Conservation (phyloP, 2,113 vertebrate species). For the Chaenocephalus aceratus region DNA sequence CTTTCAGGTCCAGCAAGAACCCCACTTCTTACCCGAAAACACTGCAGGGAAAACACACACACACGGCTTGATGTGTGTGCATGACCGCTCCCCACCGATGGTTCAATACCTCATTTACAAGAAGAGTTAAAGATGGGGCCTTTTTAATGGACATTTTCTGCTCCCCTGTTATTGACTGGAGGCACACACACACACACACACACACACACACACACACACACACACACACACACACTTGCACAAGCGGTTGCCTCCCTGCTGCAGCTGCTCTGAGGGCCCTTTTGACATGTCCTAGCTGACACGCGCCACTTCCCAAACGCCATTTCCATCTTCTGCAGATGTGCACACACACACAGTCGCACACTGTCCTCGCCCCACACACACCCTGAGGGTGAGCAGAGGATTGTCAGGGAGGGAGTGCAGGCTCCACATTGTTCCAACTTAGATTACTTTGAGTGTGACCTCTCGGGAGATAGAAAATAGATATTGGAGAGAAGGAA, state of each 20-base stretch:
- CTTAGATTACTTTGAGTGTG: constrained; percentile 29
- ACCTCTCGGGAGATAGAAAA: constrained; percentile 27
- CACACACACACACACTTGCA: constrained; percentile 10
- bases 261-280: constrained; percentile 33
- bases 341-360: background rate
- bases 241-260: constrained; percentile 41
- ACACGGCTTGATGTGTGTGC: constrained; percentile 38
- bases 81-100: constrained; percentile 61
- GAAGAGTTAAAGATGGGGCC: constrained; percentile 53
- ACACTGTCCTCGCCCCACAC: constrained; percentile 13
- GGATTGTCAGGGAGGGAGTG: constrained; percentile 22
- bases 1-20: constrained; percentile 64
- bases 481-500: constrained; percentile 1
- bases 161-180: constrained; percentile 58
- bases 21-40: constrained; percentile 26
- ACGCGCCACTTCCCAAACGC: constrained; percentile 62
- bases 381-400: constrained; percentile 34
- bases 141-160: constrained; percentile 74
- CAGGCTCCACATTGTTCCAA: constrained; percentile 35
- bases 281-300: constrained; percentile 64
- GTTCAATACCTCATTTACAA: constrained; percentile 81
- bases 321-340: constrained; percentile 50
- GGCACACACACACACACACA: constrained; percentile 13
- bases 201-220: constrained; percentile 14
- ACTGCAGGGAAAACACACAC: constrained; percentile 24